A percentile compares a stretch with the other conserved stretches of the same genome.
Evolutionary conservation across 2,888 invertebrate genomes (phyloP).

Genomic region (Pristionchus exspectatus): DNA sequence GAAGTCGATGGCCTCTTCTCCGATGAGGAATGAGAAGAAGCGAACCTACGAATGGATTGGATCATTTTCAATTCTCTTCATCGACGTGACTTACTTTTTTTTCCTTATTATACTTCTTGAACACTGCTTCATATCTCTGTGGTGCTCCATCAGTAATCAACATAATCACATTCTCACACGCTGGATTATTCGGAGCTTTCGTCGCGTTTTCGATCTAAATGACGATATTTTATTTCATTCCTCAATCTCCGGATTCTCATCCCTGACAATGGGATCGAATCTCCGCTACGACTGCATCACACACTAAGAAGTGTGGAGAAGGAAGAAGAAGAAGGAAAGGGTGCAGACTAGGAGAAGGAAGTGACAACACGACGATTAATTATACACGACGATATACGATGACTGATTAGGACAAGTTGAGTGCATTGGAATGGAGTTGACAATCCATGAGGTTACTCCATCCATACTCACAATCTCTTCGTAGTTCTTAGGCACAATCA

Average conservation of each 20-base stretch:
- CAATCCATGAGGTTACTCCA: constrained; percentile 2
- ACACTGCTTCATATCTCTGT: constrained; percentile 93
- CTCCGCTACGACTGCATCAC: background rate
- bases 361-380: background rate
- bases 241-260: background rate
- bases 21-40: constrained; percentile 98
- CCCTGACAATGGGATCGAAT: background rate
- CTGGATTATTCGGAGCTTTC: constrained; percentile 61
- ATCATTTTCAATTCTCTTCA: background rate
- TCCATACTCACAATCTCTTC: constrained; percentile 68
- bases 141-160: constrained; percentile 98
- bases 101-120: constrained; percentile 92
- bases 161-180: constrained; percentile 99
- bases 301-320: constrained; percentile 4
- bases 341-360: background rate
- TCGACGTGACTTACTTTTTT: constrained; percentile 75
- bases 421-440: constrained; percentile 10
- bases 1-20: constrained; percentile 92
- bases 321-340: background rate
- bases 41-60: constrained; percentile 86
- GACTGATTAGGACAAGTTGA: background rate
- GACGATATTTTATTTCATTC: background rate
- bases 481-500: constrained; percentile 69
- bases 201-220: constrained; percentile 66
- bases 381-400: background rate